Evolutionary conservation across 2,113 vertebrate species (phyloP), one percentile per base, ranked within the genome.

Genomic region (Mixornis gularis): DNA sequence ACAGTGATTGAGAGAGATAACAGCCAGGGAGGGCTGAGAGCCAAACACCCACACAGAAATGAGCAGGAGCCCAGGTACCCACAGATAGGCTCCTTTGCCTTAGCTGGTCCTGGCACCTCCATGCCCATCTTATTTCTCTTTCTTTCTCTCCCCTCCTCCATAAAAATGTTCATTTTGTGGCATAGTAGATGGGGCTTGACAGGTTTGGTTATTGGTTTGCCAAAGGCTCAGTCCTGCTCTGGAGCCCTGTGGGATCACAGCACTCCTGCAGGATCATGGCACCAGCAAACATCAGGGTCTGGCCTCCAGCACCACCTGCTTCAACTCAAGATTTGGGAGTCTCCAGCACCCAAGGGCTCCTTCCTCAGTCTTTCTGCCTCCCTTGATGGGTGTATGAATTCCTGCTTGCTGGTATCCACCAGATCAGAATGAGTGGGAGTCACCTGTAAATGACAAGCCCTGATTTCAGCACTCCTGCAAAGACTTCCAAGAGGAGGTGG

Each of bases 1-100:
- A 8, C 71, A 80, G 58, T 5, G 65, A 94, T 78, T 12, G 44
- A 71, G 80, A 92, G 95, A 92, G 95, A 96, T 93, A 95, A 30
- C 70, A 84, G 52, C 34, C 3, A 4, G 40, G 59, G 43, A 69
- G 73, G 79, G 80, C 86, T 94, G 77, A 78, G 44, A 77, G 65
- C 53, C 70, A 89, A 76, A 86, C 89, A 71, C 52, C 34, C 6
- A 1, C 63, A 2, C 80, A 6, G 90, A 86, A 65, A 74, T 10
- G 38, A 88, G n/a, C 62, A 58, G 36, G 44, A 94, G 51, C 58
- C 27, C 66, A 62, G 52, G 52, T 73, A 63, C 88, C 63, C 69
- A 27, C 29, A 52, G 56, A 87, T 32, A 27, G 30, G 62, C 7
- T 86, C 40, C 29, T 90, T 72, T 87, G 65, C 41, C 49, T 76